Conservation (phyloP, 2,888 invertebrate species). For the Drosophila peninsularis region DNA sequence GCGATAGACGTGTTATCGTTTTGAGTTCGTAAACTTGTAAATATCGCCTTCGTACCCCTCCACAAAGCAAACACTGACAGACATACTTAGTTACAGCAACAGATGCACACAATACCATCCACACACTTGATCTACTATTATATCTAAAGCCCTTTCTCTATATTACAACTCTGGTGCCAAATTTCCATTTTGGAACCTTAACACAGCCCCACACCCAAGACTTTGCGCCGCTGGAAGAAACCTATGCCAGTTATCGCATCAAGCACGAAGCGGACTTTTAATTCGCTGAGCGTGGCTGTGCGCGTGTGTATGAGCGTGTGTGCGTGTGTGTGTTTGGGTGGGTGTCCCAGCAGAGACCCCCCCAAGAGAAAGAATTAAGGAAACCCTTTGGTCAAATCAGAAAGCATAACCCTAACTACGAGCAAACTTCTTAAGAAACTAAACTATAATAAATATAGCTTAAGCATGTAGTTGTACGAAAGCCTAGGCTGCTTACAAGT, state of each 20-base stretch:
- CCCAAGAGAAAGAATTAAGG: background rate
- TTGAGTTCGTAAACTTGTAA: constrained; percentile 79
- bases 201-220: constrained; percentile 78
- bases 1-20: constrained; percentile 54
- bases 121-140: constrained; percentile 37
- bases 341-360: constrained; percentile 16
- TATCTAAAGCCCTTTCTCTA: constrained; percentile 46
- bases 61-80: constrained; percentile 36
- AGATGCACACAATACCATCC: constrained; percentile 28
- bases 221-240: constrained; percentile 82
- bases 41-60: constrained; percentile 47
- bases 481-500: constrained; percentile 68
- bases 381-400: constrained; percentile 30
- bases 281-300: constrained; percentile 30
- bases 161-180: constrained; percentile 75
- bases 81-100: constrained; percentile 26
- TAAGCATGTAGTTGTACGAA: constrained; percentile 63
- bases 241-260: constrained; percentile 83
- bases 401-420: constrained; percentile 20
- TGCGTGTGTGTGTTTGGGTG: constrained; percentile 20
- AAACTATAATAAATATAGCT: constrained; percentile 46
- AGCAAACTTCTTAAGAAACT: constrained; percentile 45
- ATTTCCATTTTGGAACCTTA: constrained; percentile 57
- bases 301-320: constrained; percentile 11
- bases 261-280: constrained; percentile 83